A percentile compares a stretch with the other conserved stretches of the same genome.
Evolutionary conservation across 1,140 invertebrate genomes (phyloP).

Genomic region (Dermatophagoides farinae): DNA sequence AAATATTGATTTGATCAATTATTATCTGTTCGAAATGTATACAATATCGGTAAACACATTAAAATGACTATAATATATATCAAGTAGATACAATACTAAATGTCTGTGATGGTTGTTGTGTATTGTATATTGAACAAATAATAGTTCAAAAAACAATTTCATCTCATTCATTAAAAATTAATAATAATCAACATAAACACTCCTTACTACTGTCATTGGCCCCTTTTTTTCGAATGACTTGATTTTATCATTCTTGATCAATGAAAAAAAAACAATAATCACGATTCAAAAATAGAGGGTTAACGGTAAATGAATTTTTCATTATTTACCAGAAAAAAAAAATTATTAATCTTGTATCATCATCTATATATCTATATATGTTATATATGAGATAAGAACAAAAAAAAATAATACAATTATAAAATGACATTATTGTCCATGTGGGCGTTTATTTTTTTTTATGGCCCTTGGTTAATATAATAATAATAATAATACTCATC

Average conservation of each 20-base stretch:
- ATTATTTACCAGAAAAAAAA: no score
- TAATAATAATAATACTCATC: background rate
- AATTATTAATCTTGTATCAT: no score
- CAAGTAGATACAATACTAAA: background rate
- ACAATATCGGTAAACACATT: background rate
- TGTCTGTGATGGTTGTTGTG: background rate
- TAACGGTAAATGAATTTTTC: no score
- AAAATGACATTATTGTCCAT: background rate
- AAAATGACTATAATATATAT: background rate
- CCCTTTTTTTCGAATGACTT: no score
- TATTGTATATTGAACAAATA: background rate
- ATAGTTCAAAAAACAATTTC: no score
- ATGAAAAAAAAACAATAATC: no score
- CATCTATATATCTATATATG: no score
- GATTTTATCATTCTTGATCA: no score
- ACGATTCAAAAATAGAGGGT: no score
- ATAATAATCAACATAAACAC: no score
- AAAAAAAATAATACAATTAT: background rate
- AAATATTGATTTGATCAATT: background rate
- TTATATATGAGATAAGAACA: background rate
- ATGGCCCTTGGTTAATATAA: background rate
- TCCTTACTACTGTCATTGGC: no score
- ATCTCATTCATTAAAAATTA: no score
- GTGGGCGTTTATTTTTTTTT: background rate
- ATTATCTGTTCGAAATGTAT: background rate